phyloP scores from a whole-genome alignment of 2,888 invertebrate genomes.

The Machimus rusticus region DNA sequence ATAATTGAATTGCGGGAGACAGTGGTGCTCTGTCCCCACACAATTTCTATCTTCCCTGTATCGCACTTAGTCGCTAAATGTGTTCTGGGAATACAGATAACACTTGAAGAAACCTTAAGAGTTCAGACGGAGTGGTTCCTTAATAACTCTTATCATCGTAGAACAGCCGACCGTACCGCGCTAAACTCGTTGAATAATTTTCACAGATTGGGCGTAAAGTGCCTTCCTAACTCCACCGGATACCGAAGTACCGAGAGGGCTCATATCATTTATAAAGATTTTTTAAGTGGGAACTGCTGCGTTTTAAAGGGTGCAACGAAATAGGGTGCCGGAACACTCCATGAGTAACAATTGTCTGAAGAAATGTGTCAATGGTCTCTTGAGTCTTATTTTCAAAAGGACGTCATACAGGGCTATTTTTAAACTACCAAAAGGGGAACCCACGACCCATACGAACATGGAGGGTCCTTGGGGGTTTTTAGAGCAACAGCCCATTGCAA shows the following conservation, averaged over 20 bases:
- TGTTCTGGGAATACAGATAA: background rate
- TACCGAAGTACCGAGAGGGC: background rate
- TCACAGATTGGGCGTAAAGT: background rate
- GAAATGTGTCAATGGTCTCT: slow-evolving; percentile 29
- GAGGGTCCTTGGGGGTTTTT: background rate
- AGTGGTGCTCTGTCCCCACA: background rate
- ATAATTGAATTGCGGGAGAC: slow-evolving; percentile 10
- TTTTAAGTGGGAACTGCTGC: background rate
- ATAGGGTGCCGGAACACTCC: background rate
- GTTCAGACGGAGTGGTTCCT: background rate
- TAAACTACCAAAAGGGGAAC: background rate
- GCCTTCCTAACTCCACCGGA: background rate
- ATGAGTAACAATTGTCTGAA: slow-evolving; percentile 11
- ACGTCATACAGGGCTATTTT: background rate
- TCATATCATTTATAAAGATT: background rate
- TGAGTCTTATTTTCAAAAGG: background rate
- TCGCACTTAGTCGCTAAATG: background rate
- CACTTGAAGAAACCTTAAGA: background rate
- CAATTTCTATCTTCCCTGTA: background rate
- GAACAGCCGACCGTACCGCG: background rate
- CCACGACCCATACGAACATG: background rate
- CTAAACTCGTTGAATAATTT: background rate
- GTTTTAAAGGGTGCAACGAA: background rate
- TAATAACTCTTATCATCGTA: background rate
- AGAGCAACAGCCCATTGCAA: background rate